Base-by-base conservation (phyloP, 2,888 invertebrate species). In the Megamerina dolium region DNA sequence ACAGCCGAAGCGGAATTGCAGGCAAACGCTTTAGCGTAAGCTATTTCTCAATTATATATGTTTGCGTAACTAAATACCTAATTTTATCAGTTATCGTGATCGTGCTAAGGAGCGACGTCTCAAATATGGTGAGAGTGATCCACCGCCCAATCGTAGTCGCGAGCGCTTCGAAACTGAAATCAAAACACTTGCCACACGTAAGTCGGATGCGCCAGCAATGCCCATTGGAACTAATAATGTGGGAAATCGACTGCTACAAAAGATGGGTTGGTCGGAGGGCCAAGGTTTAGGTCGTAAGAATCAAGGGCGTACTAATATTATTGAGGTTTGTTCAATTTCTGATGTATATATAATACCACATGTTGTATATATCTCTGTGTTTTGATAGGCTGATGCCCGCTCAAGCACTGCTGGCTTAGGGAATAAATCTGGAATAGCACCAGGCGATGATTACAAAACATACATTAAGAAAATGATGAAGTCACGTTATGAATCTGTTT, bases 211-310 rank as follows among this genome's bases (percentile, higher is more conserved):
- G 62, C 63, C 71, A 1, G 58, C 63, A 10, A 48, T 63, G 58
- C 71, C 72, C 6, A 78, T 93, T 60, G 77, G 89, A 56, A 82
- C 87, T 0, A 92, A 89, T 55, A 95, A 95, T 58, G 89, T 96
- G 46, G 99, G 97, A 6, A 96, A 88, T 64, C 87, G 91, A 64
- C 77, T 99, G 69, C 70, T 99, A 51, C 94, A 97, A 71, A 94
- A 93, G 73, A 99, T 99, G 99, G 99, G 99, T 4, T 99, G 99
- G 99, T 87, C 87, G 5, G 93, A 93, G 66, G 99, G 99, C 0
- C 85, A 90, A 74, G 99, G 99, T 0, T 74, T 99, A 17, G 97
- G 99, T 1, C 89, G 88, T 66, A 79, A 82, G 41, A 92, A 92
- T 64, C 96, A 97, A 72, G 96, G 93, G 12, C 77, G 92, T 58